phyloP scores from a whole-genome alignment of 2,797 vertebrate species.

The Ambastaia sidthimunki region DNA sequence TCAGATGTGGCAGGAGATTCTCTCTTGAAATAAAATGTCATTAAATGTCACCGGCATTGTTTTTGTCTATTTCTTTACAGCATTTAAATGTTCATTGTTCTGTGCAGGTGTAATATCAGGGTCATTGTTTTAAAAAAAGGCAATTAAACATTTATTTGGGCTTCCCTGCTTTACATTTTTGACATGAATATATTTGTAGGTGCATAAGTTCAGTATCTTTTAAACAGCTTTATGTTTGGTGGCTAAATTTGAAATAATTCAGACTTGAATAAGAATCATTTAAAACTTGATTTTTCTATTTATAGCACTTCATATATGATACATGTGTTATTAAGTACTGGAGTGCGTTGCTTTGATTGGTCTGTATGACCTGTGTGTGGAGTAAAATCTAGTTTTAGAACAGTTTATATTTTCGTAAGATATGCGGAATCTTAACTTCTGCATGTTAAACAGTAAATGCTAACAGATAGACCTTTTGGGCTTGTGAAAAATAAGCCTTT shows the following conservation, averaged over 20 bases:
- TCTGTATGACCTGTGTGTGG: no score
- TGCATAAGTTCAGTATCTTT: no score
- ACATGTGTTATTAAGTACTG: not conserved
- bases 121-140: no score
- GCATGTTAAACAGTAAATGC: not conserved
- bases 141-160: no score
- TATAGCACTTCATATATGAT: not conserved
- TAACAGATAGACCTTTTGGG: not conserved
- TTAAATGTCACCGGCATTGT: not conserved
- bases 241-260: no score
- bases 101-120: not conserved
- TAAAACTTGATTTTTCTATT: no score
- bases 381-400: not conserved
- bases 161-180: no score
- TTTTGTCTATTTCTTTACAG: not conserved
- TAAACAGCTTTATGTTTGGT: no score
- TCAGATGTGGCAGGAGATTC: not conserved
- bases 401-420: not conserved
- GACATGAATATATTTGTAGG: no score
- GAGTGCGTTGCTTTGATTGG: not conserved
- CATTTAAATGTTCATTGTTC: not conserved
- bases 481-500: constrained; percentile 44
- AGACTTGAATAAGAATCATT: no score
- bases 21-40: constrained; percentile 41
- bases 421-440: not conserved